Percentiles rank a stretch among this genome's conserved stretches.
Conservation (phyloP, 2,797 vertebrate genomes). For the Microtus californicus region DNA sequence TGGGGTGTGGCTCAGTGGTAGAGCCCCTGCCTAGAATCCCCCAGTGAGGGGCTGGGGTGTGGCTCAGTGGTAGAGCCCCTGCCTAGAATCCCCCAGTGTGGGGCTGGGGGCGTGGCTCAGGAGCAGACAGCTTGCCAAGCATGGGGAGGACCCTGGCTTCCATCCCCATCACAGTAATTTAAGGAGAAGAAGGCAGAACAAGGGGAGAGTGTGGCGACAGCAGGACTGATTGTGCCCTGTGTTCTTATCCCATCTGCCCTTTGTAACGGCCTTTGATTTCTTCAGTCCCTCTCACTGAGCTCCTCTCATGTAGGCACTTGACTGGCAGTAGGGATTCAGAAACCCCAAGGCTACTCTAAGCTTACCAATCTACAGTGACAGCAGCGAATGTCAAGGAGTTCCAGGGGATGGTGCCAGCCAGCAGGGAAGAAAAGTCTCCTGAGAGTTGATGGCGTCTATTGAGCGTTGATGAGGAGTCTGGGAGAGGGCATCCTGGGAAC, state of each 20-base stretch:
- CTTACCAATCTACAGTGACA: background rate
- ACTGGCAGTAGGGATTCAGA: background rate
- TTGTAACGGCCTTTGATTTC: background rate
- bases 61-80: background rate
- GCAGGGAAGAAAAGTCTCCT: background rate
- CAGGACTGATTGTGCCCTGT: background rate
- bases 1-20: background rate
- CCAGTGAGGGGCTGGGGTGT: background rate
- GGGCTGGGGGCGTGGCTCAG: background rate
- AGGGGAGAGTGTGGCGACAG: background rate
- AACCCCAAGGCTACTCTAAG: background rate
- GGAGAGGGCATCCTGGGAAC: background rate
- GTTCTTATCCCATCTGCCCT: background rate
- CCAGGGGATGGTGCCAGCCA: background rate
- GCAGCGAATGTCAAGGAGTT: background rate
- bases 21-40: too few species aligned
- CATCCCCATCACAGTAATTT: background rate
- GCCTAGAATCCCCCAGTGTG: background rate
- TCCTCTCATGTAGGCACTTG: background rate
- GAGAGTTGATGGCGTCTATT: background rate
- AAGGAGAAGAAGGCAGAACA: background rate
- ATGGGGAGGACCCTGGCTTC: background rate
- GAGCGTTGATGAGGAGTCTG: background rate
- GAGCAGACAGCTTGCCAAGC: background rate
- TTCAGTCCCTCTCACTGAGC: rapidly evolving